Evolutionary conservation across 2,113 vertebrate genomes (phyloP), one percentile per base, ranked within the genome.

Genomic region (Corythoichthys intestinalis): DNA sequence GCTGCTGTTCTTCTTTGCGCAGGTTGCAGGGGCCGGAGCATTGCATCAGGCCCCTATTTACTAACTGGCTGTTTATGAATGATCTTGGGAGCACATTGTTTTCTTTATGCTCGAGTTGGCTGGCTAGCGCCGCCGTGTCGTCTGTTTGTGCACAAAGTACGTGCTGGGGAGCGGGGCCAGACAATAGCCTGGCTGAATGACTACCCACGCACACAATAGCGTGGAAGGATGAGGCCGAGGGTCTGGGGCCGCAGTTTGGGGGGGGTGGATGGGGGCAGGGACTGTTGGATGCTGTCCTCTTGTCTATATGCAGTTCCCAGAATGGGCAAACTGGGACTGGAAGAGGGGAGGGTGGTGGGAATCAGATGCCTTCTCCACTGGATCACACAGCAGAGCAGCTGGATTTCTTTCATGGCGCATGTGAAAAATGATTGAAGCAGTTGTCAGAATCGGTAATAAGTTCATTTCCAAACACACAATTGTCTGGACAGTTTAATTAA

Each of bases 271-370:
- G 69, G 81, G 78, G 85, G 71, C 62, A 78, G 83, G 84, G 83
- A 65, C 61, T 73, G 80, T 80, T 84, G 81, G 85, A 87, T 83
- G 83, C 78, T 20, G 79, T 78, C 78, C 88, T 74, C 87, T 86
- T 77, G 82, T 89, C 85, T 89, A 71, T 84, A 80, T 71, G 81
- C 80, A 17, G 74, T 87, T 89, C 88, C 81, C 86, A 87, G 82
- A 83, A 65, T 41, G 83, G 78, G 77, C 65, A 76, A 84, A 79
- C 69, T 73, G 81, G 67, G 71, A 56, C 69, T 78, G 84, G 75
- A 89, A 88, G 88, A 77, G 91, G 90, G 89, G 90, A 85, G 80
- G 89, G 87, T 64, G 87, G 83, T 91, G 90, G 88, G 91, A 91
- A 92, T 85, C 70, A 38, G 69, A 86, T 83, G 78, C 82, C 80